Evolutionary conservation across 2,888 invertebrate genomes (phyloP).

Genomic region (Baccha elongata): DNA sequence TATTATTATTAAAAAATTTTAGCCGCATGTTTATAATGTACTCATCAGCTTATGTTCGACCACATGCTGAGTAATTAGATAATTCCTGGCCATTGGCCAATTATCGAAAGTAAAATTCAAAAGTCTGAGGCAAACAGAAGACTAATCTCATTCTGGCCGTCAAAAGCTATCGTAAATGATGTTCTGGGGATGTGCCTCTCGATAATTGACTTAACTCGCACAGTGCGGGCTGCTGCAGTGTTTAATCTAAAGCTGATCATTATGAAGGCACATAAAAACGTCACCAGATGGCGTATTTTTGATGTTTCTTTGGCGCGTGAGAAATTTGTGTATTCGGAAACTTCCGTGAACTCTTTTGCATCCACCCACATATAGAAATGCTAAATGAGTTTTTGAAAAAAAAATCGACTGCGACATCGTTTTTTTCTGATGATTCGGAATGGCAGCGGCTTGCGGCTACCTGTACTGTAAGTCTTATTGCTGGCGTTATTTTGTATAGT

Average conservation of each 20-base stretch:
- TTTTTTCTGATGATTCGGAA: no score
- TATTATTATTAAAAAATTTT: conserved; percentile 38
- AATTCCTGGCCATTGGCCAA: conserved; percentile 65
- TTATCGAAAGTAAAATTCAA: conserved; percentile 63
- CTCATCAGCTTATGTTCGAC: conserved; percentile 38
- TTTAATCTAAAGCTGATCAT: conserved; percentile 1
- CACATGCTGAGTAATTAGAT: conserved; percentile 70
- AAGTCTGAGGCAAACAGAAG: conserved; percentile 6
- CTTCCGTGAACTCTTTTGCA: conserved; percentile 21
- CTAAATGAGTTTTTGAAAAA: conserved; percentile 4
- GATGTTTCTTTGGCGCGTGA: not conserved
- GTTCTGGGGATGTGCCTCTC: conserved; percentile 36
- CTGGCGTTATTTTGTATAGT: conserved; percentile 35
- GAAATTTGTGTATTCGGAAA: conserved; percentile 6
- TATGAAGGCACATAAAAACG: conserved; percentile 40
- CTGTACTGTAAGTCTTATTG: conserved; percentile 35
- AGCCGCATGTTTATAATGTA: conserved; percentile 33
- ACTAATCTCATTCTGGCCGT: conserved; percentile 27
- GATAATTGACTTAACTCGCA: conserved; percentile 50
- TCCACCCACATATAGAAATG: not conserved
- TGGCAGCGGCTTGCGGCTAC: conserved; percentile 53
- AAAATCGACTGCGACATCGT: not conserved
- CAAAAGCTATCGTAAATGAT: no score
- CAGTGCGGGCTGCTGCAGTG: no score
- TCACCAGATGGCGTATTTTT: conserved; percentile 18